phyloP scores from a whole-genome alignment of 23 tunicate genomes.

The Clavelina lepadiformis region DNA sequence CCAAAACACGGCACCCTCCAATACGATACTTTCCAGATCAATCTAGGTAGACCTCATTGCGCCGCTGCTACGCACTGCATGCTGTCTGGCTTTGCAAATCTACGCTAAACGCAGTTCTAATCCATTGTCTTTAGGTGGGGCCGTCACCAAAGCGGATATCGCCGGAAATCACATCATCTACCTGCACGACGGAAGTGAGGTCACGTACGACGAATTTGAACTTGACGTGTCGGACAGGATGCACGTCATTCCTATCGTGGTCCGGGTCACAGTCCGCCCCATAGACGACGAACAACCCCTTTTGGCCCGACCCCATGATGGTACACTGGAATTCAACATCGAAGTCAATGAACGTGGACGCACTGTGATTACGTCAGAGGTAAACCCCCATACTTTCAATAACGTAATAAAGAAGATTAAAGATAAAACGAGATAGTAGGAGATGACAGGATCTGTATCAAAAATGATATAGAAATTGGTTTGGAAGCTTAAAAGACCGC shows the following conservation, averaged over 20 bases:
- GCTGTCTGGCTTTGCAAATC: too few relatives aligned
- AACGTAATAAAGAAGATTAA: too few relatives aligned
- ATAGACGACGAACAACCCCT: conserved; percentile 82
- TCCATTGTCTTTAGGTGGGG: conserved; percentile 50
- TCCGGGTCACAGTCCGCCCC: conserved; percentile 52
- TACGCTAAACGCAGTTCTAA: neutral
- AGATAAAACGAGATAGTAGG: too few relatives aligned
- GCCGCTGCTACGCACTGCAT: too few relatives aligned
- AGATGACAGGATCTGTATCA: too few relatives aligned
- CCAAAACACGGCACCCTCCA: conserved; percentile 65
- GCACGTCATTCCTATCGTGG: conserved; percentile 91
- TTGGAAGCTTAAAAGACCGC: too few relatives aligned
- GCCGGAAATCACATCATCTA: conserved; percentile 48
- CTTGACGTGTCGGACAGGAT: conserved; percentile 89
- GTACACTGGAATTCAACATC: conserved; percentile 53
- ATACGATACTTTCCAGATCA: conserved; percentile 34
- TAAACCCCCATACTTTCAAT: conserved; percentile 23
- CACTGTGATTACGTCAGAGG: conserved; percentile 59
- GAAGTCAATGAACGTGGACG: conserved; percentile 63
- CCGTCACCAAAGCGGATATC: conserved; percentile 77
- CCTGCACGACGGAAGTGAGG: conserved; percentile 75
- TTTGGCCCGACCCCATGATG: conserved; percentile 55
- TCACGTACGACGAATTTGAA: conserved; percentile 45
- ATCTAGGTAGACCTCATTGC: conserved; percentile 22
- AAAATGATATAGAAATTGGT: too few relatives aligned